Conservation (phyloP, 1,140 invertebrate genomes). For the Pseudomyrmex pallidus region DNA sequence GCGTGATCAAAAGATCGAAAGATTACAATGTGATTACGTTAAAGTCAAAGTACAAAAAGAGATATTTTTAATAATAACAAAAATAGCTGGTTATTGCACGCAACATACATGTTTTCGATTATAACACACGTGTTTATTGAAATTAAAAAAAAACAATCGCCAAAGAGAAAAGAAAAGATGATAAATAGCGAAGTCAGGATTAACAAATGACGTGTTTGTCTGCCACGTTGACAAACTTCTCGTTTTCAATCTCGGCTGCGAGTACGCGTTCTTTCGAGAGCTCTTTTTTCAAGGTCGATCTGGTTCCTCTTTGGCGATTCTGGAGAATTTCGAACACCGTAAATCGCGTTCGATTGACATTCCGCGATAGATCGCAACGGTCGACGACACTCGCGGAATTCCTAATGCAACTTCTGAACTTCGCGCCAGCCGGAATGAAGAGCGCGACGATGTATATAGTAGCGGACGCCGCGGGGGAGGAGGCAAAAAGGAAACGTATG, state of each 20-base stretch:
- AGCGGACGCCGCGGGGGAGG: neutral
- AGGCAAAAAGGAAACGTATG: neutral
- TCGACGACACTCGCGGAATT: constrained; percentile 73
- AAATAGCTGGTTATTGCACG: too few relatives aligned
- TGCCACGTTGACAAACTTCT: neutral
- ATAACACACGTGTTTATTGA: too few relatives aligned
- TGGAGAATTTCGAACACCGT: constrained; percentile 68
- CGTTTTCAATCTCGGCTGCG: neutral
- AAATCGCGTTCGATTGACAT: constrained; percentile 75
- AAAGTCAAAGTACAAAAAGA: too few relatives aligned
- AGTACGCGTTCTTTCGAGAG: neutral
- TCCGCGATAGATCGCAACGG: constrained; percentile 69
- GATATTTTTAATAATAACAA: too few relatives aligned
- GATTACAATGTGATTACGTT: too few relatives aligned
- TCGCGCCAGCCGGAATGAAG: constrained; percentile 20
- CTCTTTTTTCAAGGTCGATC: constrained; percentile 56
- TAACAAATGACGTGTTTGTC: neutral
- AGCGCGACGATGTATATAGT: neutral
- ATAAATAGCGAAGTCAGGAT: neutral
- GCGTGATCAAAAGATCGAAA: neutral
- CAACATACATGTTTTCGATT: too few relatives aligned
- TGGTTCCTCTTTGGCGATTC: constrained; percentile 36
- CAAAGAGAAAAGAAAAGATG: neutral
- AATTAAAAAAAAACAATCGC: neutral
- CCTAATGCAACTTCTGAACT: constrained; percentile 68